Conservation (phyloP, 2,888 invertebrate genomes). For the Erebia ligea region DNA sequence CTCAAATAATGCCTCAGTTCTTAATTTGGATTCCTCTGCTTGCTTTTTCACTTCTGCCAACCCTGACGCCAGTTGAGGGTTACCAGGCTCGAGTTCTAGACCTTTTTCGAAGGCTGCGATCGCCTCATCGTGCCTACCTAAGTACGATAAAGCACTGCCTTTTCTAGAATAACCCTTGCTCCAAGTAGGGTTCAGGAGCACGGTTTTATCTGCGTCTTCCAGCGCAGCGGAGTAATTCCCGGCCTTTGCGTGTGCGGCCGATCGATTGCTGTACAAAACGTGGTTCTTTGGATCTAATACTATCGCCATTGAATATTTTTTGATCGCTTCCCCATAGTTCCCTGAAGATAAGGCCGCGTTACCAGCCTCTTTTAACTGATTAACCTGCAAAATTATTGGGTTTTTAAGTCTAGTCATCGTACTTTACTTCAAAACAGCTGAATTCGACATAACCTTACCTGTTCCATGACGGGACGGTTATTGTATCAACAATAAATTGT, state of each 20-base stretch:
- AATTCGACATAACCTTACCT: slow-evolving; percentile 75
- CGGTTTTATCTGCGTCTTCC: slow-evolving; percentile 92
- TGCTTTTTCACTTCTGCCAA: slow-evolving; percentile 84
- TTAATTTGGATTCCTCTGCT: slow-evolving; percentile 50
- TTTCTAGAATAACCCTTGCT: slow-evolving; percentile 94
- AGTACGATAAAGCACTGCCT: slow-evolving; percentile 91
- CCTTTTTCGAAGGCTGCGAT: slow-evolving; percentile 88
- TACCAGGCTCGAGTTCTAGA: slow-evolving; percentile 87
- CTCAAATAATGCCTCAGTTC: slow-evolving; percentile 69
- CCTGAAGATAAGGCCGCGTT: slow-evolving; percentile 92
- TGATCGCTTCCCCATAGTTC: slow-evolving; percentile 90
- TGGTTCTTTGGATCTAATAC: slow-evolving; percentile 90
- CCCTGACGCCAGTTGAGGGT: slow-evolving; percentile 87
- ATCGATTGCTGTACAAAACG: slow-evolving; percentile 95
- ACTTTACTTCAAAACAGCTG: slow-evolving; percentile 43
- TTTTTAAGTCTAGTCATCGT: slow-evolving; percentile 35
- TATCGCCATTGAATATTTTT: slow-evolving; percentile 92
- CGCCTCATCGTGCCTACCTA: slow-evolving; percentile 89
- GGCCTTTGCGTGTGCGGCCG: slow-evolving; percentile 94
- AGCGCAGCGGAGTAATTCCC: slow-evolving; percentile 89
- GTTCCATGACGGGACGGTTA: slow-evolving; percentile 62
- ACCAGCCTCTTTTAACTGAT: slow-evolving; percentile 92
- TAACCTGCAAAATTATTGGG: slow-evolving; percentile 83
- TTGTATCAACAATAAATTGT: slow-evolving; percentile 33
- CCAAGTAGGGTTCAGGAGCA: slow-evolving; percentile 92